Evolutionary conservation across 92 coral and sea anemone genomes (phyloP), one percentile per base, ranked within the genome.

Genomic region (Umimayanthus kanabou): DNA sequence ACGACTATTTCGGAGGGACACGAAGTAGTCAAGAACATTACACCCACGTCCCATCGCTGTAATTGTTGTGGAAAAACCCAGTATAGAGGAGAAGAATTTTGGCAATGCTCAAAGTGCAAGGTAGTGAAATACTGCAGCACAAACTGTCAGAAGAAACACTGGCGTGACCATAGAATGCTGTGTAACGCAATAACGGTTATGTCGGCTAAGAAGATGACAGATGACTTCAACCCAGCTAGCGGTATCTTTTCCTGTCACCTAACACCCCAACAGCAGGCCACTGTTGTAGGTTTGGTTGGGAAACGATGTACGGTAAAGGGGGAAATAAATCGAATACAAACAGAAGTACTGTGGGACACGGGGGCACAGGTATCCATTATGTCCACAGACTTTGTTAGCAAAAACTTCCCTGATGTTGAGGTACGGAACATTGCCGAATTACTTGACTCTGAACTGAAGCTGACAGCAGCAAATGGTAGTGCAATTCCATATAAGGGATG

Each of bases 351-450:
- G 67, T 92, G 94, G 92, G 92, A 86, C 92, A 92, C 92, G 8
- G 92, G 92, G 73, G 92, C 92, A 76, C 94, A 85, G 47, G 88
- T 89, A n/a, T 89, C 93, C 79, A 85, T 91, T 39, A 67, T 88
- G 18, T 90, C 91, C 45, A 29, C 57, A 15, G 88, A 88, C 18
- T 91, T 67, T 30, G 45, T 91, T 74, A 77, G 81, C 39, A 47
- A 37, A 86, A 88, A 88, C 49, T 81, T 84, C 39, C 89, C 91
- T 57, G 79, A 39, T 28, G 40, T 61, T 50, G 30, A 55, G 53
- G 57, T 89, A 50, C 71, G 92, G 82, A 76, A 42, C 77, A 84
- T 89, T 47, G 76, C 80, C 20, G 89, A 85, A 78, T 79, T 89
- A 39, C 85, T 89, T 26, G 92, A 85, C 71, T 85, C 92, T 40